Base-by-base conservation (phyloP, 2,113 vertebrate genomes). In the Scomber scombrus region DNA sequence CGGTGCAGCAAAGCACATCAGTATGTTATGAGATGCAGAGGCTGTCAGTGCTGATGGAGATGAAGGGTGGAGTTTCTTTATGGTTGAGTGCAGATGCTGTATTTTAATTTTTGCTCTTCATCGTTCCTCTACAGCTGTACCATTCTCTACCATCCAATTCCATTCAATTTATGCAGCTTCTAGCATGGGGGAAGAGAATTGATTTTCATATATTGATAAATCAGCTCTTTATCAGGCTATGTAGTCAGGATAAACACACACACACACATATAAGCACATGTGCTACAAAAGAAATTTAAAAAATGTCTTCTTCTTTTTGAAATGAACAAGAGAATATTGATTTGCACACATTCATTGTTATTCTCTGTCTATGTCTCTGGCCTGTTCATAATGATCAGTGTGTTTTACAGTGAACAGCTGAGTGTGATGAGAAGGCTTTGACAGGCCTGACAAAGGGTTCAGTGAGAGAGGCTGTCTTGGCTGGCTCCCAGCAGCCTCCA, bases 341-440 rank as follows among this genome's bases (percentile, higher is more conserved):
- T 89, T 87, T 66, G 67, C 65, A 54, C 23, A 40, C 50, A 34
- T 43, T 80, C 75, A 68, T 82, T 88, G 80, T 87, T 87, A 71
- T 86, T 81, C 74, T 84, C 58, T 40, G 60, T 75, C 82, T 77
- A 58, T 71, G 75, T 75, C 19, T 71, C 70, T 88, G 78, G 88
- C 64, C 85, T 82, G 85, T 83, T 87, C 85, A 90, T 90, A 94
- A 89, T 84, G 83, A 92, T 93, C 71, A 88, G 84, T 80, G 84
- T 78, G 80, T 89, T 89, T 88, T 92, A 90, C 92, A 90, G 92
- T 91, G 89, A 93, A 90, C 92, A 92, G 91, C 92, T 87, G 87
- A 84, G 92, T 85, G 71, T 92, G 92, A 95, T 85, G 91, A 92
- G 88, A 93, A 91, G 86, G 87, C 78, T 94, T 78, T 93, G 92